phyloP scores from a whole-genome alignment of 1,140 invertebrate genomes.

The Neodiprion pinetum region DNA sequence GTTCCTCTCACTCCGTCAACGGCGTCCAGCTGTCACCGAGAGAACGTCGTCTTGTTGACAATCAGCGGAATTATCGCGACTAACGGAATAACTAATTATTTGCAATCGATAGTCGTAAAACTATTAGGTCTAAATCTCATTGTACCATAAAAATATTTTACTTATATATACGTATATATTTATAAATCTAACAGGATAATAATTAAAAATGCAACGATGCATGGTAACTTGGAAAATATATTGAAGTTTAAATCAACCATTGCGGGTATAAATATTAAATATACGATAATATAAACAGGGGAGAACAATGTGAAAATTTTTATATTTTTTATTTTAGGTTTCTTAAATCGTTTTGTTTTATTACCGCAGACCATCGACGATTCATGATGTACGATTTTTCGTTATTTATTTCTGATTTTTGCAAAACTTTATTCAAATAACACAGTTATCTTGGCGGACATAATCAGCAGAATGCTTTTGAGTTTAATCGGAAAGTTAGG shows the following conservation, averaged over 20 bases:
- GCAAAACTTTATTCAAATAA: too few species aligned
- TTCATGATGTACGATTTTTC: too few species aligned
- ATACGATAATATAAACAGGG: too few species aligned
- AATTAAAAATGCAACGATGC: background rate
- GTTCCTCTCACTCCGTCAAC: background rate
- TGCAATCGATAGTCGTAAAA: background rate
- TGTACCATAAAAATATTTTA: background rate
- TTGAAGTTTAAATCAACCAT: background rate
- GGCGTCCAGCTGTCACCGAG: background rate
- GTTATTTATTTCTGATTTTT: too few species aligned
- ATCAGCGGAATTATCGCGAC: background rate
- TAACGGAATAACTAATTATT: background rate
- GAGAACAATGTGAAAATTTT: too few species aligned
- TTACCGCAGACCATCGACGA: too few species aligned
- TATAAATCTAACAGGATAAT: background rate
- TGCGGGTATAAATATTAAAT: background rate
- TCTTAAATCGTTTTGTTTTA: too few species aligned
- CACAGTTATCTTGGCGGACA: too few species aligned
- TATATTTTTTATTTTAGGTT: too few species aligned
- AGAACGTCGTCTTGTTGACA: background rate
- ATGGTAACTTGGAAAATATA: conserved; percentile 5
- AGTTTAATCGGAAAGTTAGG: too few species aligned
- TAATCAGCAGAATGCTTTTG: too few species aligned
- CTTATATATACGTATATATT: background rate
- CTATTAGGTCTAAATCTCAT: background rate